Evolutionary conservation across 1,140 invertebrate genomes (phyloP), one percentile per base, ranked within the genome.

Genomic region (Ditylenchus dipsaci): DNA sequence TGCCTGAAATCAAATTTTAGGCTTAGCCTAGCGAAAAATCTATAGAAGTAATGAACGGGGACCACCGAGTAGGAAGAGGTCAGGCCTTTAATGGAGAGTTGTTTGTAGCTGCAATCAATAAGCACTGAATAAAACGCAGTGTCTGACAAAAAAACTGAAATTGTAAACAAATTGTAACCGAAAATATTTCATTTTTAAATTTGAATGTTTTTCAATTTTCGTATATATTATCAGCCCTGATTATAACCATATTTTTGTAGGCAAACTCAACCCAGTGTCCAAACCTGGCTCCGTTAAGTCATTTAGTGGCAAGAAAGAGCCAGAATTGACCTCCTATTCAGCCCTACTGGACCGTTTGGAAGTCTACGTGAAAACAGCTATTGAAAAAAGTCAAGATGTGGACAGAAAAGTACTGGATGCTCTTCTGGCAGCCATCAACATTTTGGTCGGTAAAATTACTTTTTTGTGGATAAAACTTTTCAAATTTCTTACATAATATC

Each of bases 371-470:
- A 27, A 53, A 0, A 73, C 69, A 21, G 76, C 78, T 17, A 60
- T 82, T 23, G 63, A 66, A 27, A 61, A 27, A 13, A 77, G 76
- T 27, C 60, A 78, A 15, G 65, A 63, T 23, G 58, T 78, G 58
- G 78, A 82, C 19, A 59, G 80, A 23, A 82, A 82, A 63, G 68
- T 82, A 13, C 63, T 83, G 27, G 80, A 82, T 59, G 75, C 77
- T 13, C 61, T 82, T 33, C 66, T 82, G 0, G 74, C 66, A 38
- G 80, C 81, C 11, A 82, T 82, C 60, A 83, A 82, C 61, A 63
- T 73, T n/a, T 76, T 82, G 53, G 79, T 81, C 0, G n/a, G n/a
- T n/a, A n/a, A n/a, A 53, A 26, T 15, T 53, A 26, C 8, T 53
- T 53, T 53, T 53, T 53, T 53, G 33, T 5, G 11, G 11, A 38